phyloP scores from a whole-genome alignment of 2,797 vertebrate genomes.

The Delichon dasypus region DNA sequence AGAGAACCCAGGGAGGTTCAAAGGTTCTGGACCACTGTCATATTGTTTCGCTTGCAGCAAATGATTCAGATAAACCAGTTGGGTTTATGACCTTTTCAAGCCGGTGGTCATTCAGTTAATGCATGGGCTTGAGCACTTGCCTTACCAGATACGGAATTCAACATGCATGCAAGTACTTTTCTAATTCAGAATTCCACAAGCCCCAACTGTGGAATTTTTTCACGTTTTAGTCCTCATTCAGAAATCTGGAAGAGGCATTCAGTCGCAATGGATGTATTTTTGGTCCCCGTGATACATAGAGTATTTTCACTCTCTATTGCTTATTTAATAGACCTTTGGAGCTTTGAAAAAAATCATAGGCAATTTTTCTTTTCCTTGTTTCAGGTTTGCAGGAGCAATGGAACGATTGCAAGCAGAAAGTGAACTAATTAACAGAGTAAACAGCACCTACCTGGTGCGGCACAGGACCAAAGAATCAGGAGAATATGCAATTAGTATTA shows the following conservation, averaged over 20 bases:
- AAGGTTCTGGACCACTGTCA: background rate
- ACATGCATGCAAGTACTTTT: background rate
- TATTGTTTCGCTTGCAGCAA: background rate
- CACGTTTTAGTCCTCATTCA: background rate
- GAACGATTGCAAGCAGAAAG: constrained; percentile 91
- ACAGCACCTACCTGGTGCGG: constrained; percentile 95
- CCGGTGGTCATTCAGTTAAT: background rate
- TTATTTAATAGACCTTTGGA: background rate
- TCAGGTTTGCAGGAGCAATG: constrained; percentile 94
- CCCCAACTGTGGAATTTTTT: accelerated
- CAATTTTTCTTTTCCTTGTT: constrained; percentile 6
- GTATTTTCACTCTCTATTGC: background rate
- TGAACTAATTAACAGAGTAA: constrained; percentile 89
- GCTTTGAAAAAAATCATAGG: background rate
- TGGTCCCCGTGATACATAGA: background rate
- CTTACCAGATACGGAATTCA: background rate
- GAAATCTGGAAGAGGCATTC: background rate
- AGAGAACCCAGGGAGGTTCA: background rate
- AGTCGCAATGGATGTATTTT: background rate
- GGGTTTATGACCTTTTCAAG: background rate
- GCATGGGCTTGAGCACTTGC: background rate
- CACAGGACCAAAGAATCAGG: constrained; percentile 91
- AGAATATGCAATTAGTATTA: constrained; percentile 98
- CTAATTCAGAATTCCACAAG: background rate
- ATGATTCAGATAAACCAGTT: background rate